These are phyloP conservation scores for Lasioglossum pauxillum DNA, from an alignment of 2,888 invertebrate species.

Conservation along the genomic window DNA sequence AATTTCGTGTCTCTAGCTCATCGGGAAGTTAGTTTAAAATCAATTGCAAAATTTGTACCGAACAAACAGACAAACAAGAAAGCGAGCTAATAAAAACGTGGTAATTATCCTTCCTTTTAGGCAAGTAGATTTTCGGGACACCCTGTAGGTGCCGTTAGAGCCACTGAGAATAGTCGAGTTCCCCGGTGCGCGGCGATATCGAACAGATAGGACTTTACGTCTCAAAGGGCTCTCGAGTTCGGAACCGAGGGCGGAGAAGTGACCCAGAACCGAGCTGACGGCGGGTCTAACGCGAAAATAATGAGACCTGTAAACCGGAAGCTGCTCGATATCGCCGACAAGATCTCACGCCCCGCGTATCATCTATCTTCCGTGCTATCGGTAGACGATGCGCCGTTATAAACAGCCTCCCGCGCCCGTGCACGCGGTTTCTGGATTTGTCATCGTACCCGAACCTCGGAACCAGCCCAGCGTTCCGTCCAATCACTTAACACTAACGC, in stretches of 20 bases:
- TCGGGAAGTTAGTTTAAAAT: no score
- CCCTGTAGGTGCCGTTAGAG: not conserved
- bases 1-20: no score
- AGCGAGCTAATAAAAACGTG: no score
- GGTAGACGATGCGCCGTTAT: conserved; percentile 25
- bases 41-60: no score
- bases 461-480: not conserved
- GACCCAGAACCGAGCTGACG: conserved; percentile 50
- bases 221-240: conserved; percentile 56
- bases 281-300: conserved; percentile 74
- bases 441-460: not conserved
- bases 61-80: no score
- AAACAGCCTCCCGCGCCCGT: conserved; percentile 14
- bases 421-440: conserved; percentile 3
- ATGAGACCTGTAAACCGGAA: conserved; percentile 72
- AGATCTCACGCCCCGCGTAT: conserved; percentile 67
- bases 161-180: conserved; percentile 35
- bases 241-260: conserved; percentile 43
- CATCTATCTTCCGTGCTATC: conserved; percentile 66
- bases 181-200: conserved; percentile 40
- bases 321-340: conserved; percentile 63
- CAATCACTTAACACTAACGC: not conserved
- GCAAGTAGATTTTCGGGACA: no score
- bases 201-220: conserved; percentile 53
- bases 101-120: no score